Base-by-base conservation (phyloP, 2,797 vertebrate genomes). In the Enteromius mattozi region DNA sequence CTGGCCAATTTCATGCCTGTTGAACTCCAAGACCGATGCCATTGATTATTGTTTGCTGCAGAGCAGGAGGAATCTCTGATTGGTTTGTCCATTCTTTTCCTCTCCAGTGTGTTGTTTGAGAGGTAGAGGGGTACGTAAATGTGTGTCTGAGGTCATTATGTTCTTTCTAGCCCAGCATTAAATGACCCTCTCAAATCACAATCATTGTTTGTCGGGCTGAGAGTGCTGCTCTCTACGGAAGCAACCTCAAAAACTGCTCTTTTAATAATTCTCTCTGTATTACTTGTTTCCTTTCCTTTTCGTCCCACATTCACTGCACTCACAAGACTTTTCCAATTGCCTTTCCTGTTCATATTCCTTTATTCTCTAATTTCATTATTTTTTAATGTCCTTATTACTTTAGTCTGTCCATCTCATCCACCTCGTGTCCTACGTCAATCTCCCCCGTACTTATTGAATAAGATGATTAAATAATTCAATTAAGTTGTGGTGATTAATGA, bases 1-100 rank as follows among this genome's bases (percentile, higher is more conserved):
- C 37, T 42, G 79, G 85, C 81, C 88, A 88, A 87, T 88, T 89
- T 88, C 86, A 88, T 86, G 84, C 85, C 81, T 85, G 84, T 86
- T 89, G 85, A 80, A 69, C 82, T 83, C n/a, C 76, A 63, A 78
- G 80, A 82, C 68, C 30, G 59, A 61, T 69, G 78, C 19, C 76
- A 83, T 86, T 87, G 84, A 89, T 85, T 85, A 83, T 65, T 80
- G 59, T 80, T 80, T 81, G 81, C 59, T 83, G 80, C 71, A 78
- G 61, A 40, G 78, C 75, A 9, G 27, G 40, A 27, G 42, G 33
- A 16, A 21, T 14, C 69, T 84, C 56, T 47, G 56, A 81, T 85
- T 78, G 69, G 80, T 78, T 69, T 9, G 51, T 61, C 33, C 7
- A 6, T 63, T 59, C 10, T 37, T 86, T 78, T 76, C 16, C 21